Percentiles rank a stretch among this genome's conserved stretches.
phyloP scores from a whole-genome alignment of 2,888 invertebrate species.

The Chesias legatella region DNA sequence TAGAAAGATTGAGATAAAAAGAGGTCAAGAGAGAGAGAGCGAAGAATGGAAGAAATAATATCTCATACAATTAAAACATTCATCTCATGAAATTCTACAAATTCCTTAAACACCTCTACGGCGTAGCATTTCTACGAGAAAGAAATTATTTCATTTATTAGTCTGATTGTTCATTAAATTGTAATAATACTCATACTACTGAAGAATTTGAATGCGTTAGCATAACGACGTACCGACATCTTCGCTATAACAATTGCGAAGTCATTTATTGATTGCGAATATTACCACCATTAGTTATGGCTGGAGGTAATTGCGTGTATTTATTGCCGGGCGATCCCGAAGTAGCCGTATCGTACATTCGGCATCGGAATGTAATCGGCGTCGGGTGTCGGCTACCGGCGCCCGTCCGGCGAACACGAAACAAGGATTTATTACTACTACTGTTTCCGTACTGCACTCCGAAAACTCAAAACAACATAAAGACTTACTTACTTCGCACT shows the following conservation, averaged over 20 bases:
- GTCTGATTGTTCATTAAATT: too few species aligned
- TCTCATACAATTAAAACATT: too few species aligned
- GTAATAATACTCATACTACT: too few species aligned
- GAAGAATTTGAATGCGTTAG: too few species aligned
- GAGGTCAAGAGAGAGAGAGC: too few species aligned
- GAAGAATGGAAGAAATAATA: too few species aligned
- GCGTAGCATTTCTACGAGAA: too few species aligned
- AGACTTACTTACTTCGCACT: slow-evolving; percentile 33
- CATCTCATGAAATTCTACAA: too few species aligned
- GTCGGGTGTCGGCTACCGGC: slow-evolving; percentile 28
- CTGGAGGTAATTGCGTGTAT: slow-evolving; percentile 41
- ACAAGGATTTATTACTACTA: slow-evolving; percentile 45
- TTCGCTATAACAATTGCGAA: slow-evolving; percentile 9
- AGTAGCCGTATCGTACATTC: slow-evolving; percentile 32
- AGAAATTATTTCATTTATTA: too few species aligned
- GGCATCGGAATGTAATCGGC: slow-evolving; percentile 49
- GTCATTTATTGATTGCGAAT: slow-evolving; percentile 9
- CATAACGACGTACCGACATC: not conserved
- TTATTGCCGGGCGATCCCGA: slow-evolving; percentile 33
- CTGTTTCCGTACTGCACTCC: slow-evolving; percentile 46
- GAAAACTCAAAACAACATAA: slow-evolving; percentile 46
- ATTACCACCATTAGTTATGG: slow-evolving; percentile 29
- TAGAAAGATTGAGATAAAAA: too few species aligned
- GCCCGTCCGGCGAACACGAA: slow-evolving; percentile 39
- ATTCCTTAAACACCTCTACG: too few species aligned